These are phyloP conservation scores for Brachirus orientalis DNA, from an alignment of 2,113 vertebrate genomes.

Conservation along the genomic window DNA sequence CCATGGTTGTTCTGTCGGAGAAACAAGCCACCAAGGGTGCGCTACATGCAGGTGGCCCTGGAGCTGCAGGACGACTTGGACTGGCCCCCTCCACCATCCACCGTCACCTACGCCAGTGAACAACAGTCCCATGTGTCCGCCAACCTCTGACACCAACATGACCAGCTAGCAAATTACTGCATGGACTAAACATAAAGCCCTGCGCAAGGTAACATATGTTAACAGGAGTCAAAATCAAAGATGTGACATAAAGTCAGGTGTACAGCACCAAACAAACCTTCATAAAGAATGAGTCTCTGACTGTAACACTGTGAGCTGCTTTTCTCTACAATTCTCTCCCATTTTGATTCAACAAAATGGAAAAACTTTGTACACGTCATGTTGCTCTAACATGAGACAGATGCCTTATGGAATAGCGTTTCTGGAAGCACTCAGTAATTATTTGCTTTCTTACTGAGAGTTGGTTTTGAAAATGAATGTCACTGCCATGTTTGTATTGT, in stretches of 20 bases:
- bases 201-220: no score
- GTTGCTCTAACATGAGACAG: no score
- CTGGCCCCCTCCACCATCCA: slow-evolving; percentile 90
- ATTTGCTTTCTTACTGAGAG: not conserved
- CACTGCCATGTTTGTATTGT: not conserved
- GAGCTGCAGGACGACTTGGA: slow-evolving; percentile 88
- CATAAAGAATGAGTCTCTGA: not conserved
- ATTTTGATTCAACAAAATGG: slow-evolving; percentile 7
- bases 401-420: no score
- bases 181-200: slow-evolving; percentile 9
- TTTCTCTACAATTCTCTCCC: not conserved
- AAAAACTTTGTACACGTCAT: no score
- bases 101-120: slow-evolving; percentile 84
- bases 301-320: slow-evolving; percentile 11
- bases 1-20: slow-evolving; percentile 79
- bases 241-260: no score
- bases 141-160: slow-evolving; percentile 36
- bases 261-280: not conserved
- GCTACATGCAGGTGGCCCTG: slow-evolving; percentile 89
- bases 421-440: no score
- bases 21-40: slow-evolving; percentile 83
- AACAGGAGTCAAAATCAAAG: no score
- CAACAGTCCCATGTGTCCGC: slow-evolving; percentile 38
- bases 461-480: not conserved
- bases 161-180: slow-evolving; percentile 1